Conservation (phyloP, 2,888 invertebrate genomes). For the Chymomyza procnemis region DNA sequence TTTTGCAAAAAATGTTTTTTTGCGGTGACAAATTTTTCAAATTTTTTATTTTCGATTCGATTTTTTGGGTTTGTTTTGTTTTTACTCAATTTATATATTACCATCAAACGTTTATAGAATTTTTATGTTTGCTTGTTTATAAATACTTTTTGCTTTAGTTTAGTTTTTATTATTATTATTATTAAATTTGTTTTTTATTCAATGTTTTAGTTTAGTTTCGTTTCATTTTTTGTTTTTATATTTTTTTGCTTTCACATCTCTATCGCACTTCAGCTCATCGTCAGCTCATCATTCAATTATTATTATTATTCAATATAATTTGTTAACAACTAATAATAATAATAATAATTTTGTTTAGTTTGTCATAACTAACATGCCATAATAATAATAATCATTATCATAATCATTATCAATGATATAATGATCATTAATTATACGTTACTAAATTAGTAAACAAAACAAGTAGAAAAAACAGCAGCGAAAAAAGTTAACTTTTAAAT, state of each 20-base stretch:
- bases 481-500: slow-evolving; percentile 16
- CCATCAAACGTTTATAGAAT: slow-evolving; percentile 59
- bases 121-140: slow-evolving; percentile 56
- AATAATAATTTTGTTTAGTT: slow-evolving; percentile 52
- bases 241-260: slow-evolving; percentile 59
- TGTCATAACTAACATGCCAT: slow-evolving; percentile 75
- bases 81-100: background rate
- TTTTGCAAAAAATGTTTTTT: slow-evolving; percentile 1
- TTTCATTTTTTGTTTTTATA: slow-evolving; percentile 24
- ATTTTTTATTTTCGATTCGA: background rate
- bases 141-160: slow-evolving; percentile 55
- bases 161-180: slow-evolving; percentile 33
- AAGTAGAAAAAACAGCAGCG: slow-evolving; percentile 62
- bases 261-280: too few species aligned
- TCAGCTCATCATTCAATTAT: slow-evolving; percentile 31
- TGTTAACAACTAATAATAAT: slow-evolving; percentile 73
- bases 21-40: slow-evolving; percentile 35
- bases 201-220: slow-evolving; percentile 41
- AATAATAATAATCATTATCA: slow-evolving; percentile 68
- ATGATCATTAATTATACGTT: slow-evolving; percentile 53
- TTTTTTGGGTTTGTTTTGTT: background rate
- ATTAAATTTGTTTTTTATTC: slow-evolving; percentile 23
- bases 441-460: slow-evolving; percentile 53
- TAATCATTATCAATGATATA: slow-evolving; percentile 58
- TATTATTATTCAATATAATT: slow-evolving; percentile 66